Conservation (phyloP, 1,140 invertebrate species). For the Pogonus chalceus region DNA sequence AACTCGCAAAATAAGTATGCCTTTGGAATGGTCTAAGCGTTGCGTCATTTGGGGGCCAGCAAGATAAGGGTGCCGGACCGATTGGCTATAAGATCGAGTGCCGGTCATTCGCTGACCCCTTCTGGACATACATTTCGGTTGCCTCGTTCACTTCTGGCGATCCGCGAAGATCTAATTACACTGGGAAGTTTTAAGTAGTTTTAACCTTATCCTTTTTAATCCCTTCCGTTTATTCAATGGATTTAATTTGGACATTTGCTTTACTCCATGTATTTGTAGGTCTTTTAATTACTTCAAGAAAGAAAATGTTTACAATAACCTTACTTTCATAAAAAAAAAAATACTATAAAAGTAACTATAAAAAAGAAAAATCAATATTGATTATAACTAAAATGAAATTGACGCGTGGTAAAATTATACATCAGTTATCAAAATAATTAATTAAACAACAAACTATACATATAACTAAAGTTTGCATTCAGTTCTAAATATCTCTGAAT, state of each 20-base stretch:
- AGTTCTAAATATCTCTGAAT: not conserved
- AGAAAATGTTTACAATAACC: too few species aligned
- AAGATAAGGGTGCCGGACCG: conserved; percentile 21
- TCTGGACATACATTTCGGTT: conserved; percentile 20
- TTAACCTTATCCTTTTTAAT: conserved; percentile 5
- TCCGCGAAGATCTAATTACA: conserved; percentile 7
- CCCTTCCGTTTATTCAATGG: conserved; percentile 1
- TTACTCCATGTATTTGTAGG: too few species aligned
- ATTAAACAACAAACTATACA: not conserved
- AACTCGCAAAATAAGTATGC: not conserved
- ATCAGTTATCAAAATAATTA: conserved; percentile 4
- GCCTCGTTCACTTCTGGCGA: not conserved
- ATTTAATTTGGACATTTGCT: conserved; percentile 3
- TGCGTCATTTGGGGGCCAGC: conserved; percentile 12
- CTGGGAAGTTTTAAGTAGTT: conserved; percentile 7
- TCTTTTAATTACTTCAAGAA: too few species aligned
- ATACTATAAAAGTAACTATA: too few species aligned
- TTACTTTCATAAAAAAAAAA: too few species aligned
- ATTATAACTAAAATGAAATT: too few species aligned
- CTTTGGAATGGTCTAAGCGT: conserved; percentile 14
- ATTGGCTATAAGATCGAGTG: conserved; percentile 28
- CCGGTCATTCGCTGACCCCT: conserved; percentile 25
- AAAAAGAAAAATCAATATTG: too few species aligned
- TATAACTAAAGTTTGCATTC: not conserved
- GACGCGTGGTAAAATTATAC: too few species aligned